Percentiles rank a stretch among this genome's conserved stretches.
Conservation (phyloP, 1,140 invertebrate genomes). For the Radopholus similis region DNA sequence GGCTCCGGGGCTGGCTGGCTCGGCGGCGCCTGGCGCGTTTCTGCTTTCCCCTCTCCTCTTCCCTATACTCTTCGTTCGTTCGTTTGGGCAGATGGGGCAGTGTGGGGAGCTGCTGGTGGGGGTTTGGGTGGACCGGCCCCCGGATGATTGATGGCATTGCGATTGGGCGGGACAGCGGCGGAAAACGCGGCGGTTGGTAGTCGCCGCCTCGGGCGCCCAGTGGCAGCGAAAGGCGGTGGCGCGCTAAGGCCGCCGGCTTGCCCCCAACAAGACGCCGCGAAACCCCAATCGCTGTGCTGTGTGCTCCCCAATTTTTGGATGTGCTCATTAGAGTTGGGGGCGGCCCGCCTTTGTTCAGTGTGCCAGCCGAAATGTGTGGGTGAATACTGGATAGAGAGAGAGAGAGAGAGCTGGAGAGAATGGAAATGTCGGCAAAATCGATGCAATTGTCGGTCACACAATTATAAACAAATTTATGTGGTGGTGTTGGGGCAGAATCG, state of each 20-base stretch:
- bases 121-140: neutral
- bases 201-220: too few relatives aligned
- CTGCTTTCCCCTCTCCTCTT: neutral
- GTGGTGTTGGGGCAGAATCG: too few relatives aligned
- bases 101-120: neutral
- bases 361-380: neutral
- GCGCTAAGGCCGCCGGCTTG: too few relatives aligned
- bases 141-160: conserved; percentile 5
- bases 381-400: neutral
- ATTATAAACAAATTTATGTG: too few relatives aligned
- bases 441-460: too few relatives aligned
- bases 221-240: neutral
- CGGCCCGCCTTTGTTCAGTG: too few relatives aligned
- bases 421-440: too few relatives aligned
- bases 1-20: neutral
- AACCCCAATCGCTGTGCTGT: too few relatives aligned
- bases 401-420: neutral
- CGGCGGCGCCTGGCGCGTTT: neutral
- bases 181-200: neutral
- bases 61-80: neutral
- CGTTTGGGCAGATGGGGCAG: neutral
- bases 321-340: too few relatives aligned
- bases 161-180: neutral
- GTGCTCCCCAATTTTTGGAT: too few relatives aligned
- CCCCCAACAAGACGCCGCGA: too few relatives aligned